These are phyloP conservation scores for Oryzaephilus surinamensis DNA, from an alignment of 1,140 invertebrate genomes.

Conservation along the genomic window DNA sequence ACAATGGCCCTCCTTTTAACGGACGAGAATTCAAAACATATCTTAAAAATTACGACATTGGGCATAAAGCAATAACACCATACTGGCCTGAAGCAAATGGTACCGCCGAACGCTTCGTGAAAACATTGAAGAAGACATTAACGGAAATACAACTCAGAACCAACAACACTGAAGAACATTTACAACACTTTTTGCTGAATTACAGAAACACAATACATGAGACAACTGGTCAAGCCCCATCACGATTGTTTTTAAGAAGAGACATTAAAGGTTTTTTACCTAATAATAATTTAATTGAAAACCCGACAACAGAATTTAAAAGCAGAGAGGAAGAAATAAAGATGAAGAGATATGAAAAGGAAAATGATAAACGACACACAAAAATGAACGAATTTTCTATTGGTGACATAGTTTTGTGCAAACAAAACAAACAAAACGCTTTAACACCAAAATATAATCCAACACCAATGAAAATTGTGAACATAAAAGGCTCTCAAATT, in stretches of 20 bases:
- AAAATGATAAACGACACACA: too few relatives aligned
- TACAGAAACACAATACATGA: background rate
- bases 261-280: too few relatives aligned
- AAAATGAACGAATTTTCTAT: too few relatives aligned
- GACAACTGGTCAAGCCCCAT: background rate
- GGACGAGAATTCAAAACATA: constrained; percentile 22
- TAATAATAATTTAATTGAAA: too few relatives aligned
- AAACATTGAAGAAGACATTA: constrained; percentile 7
- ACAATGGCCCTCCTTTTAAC: constrained; percentile 30
- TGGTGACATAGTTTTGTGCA: too few relatives aligned
- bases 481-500: too few relatives aligned
- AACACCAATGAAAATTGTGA: too few relatives aligned
- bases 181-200: constrained; percentile 6
- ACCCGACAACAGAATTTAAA: too few relatives aligned
- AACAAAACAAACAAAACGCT: too few relatives aligned
- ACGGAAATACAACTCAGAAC: background rate
- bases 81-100: constrained; percentile 13
- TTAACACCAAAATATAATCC: too few relatives aligned
- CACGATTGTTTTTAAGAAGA: background rate
- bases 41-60: constrained; percentile 6
- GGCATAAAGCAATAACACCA: constrained; percentile 2
- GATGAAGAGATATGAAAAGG: too few relatives aligned
- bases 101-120: constrained; percentile 5
- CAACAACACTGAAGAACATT: background rate
- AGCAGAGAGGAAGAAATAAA: too few relatives aligned